Base-by-base conservation (phyloP, 1,140 invertebrate species). In the Drosophila insularis region DNA sequence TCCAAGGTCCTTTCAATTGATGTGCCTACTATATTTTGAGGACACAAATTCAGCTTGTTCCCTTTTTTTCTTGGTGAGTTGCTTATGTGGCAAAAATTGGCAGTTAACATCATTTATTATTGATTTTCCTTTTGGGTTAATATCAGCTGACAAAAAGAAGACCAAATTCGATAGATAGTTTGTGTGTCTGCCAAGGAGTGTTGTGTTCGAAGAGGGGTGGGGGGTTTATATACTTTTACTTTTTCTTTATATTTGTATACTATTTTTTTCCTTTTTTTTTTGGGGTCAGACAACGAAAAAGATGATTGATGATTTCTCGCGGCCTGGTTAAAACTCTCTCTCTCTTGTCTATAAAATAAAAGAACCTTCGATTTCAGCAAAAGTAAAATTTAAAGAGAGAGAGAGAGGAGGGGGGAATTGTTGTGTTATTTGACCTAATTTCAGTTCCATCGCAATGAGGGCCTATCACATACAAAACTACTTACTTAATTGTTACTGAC, bases 21-120 rank as follows among this genome's bases (percentile, higher is more conserved):
- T 75, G 72, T 65, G 58, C 55, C 65, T 75, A 75, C 4, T 27
- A 27, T 27, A 27, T 27, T 27, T 69, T 75, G 63, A 43, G 72
- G 73, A 21, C 5, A 6, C 31, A 14, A 10, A 23, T 39, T 31
- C 31, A 43, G 4, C 3, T 63, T 60, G 32, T 60, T 60, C 35
- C 50, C 40, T 10, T 14, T 56, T 32, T 35, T 27, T 6, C 27
- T 27, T 27, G 5, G 17, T n/a, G 43, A 65, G 40, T 62, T 81
- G 84, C 75, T 78, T 75, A 87, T 84, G 77, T 74, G 77, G 69
- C 85, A 84, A 71, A 80, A 89, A 80, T 84, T 89, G 80, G 70
- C 84, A 84, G 84, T 89, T 87, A 87, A 89, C 85, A 89, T 89
- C 77, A 89, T 89, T 89, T 89, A 79, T 89, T 89, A 89, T 89